These are phyloP conservation scores for Agapostemon virescens DNA, from an alignment of 2,888 invertebrate species.

Conservation along the genomic window DNA sequence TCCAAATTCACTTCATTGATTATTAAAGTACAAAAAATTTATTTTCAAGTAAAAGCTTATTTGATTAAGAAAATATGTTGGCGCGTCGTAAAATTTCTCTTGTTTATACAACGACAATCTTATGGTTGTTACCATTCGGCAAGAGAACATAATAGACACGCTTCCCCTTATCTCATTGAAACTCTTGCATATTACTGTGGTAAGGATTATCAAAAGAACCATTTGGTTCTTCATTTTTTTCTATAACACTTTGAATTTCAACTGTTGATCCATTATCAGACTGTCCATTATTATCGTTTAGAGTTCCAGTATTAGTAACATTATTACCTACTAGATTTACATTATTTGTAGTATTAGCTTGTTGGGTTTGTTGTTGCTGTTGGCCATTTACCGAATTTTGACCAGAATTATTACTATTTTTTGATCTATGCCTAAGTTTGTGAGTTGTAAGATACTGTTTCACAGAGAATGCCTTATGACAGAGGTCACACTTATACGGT, in stretches of 20 bases:
- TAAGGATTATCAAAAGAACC: constrained; percentile 75
- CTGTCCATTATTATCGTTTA: constrained; percentile 71
- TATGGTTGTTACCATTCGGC: constrained; percentile 80
- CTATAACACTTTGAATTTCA: constrained; percentile 77
- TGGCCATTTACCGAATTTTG: constrained; percentile 65
- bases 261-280: constrained; percentile 71
- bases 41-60: constrained; percentile 42
- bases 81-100: constrained; percentile 65
- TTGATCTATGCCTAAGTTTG: constrained; percentile 83
- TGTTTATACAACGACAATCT: constrained; percentile 78
- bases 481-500: constrained; percentile 84
- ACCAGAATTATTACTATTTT: constrained; percentile 75
- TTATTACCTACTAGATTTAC: constrained; percentile 59
- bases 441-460: constrained; percentile 85
- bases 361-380: constrained; percentile 68
- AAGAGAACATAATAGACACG: constrained; percentile 80
- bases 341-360: constrained; percentile 61
- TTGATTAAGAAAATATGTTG: constrained; percentile 55
- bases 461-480: constrained; percentile 83
- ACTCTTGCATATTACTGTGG: constrained; percentile 74
- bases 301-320: constrained; percentile 59
- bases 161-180: constrained; percentile 80
- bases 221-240: constrained; percentile 71
- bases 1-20: constrained; percentile 43
- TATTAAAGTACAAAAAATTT: constrained; percentile 66